These are phyloP conservation scores for Holacanthus passer DNA, from an alignment of 2,113 vertebrate genomes.

Conservation along the genomic window DNA sequence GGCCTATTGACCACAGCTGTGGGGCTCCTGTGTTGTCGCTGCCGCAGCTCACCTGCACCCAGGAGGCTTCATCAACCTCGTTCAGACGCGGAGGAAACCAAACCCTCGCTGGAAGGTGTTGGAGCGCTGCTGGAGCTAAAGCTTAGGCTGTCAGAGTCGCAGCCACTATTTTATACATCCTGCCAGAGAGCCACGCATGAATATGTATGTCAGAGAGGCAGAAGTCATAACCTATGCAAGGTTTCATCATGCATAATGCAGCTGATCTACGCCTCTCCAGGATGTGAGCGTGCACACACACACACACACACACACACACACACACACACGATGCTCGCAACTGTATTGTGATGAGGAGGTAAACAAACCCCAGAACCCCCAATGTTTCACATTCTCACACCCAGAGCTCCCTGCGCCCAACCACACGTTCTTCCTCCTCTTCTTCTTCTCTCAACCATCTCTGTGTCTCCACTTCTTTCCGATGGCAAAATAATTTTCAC, in stretches of 20 bases:
- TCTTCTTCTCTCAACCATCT: not conserved
- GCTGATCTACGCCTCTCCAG: constrained; percentile 78
- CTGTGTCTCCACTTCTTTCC: not conserved
- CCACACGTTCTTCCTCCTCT: constrained; percentile 7
- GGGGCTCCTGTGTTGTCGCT: constrained; percentile 34
- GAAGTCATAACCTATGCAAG: constrained; percentile 85
- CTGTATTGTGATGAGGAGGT: constrained; percentile 69
- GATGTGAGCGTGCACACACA: constrained; percentile 48
- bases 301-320: constrained; percentile 26
- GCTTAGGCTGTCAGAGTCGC: constrained; percentile 72
- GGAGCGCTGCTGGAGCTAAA: constrained; percentile 50
- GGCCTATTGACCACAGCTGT: constrained; percentile 57
- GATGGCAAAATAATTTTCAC: not conserved
- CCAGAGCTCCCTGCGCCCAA: constrained; percentile 39
- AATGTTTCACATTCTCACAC: constrained; percentile 57
- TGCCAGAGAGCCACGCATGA: constrained; percentile 76
- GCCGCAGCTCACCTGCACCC: constrained; percentile 61
- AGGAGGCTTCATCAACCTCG: constrained; percentile 69
- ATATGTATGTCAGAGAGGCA: constrained; percentile 82
- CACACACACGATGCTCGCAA: constrained; percentile 46
- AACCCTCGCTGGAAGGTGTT: constrained; percentile 55
- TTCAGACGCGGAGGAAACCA: constrained; percentile 59
- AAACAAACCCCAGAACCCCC: constrained; percentile 74
- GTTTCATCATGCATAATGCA: constrained; percentile 85
- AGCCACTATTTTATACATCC: constrained; percentile 82